Percentiles rank a stretch among this genome's conserved stretches.
Conservation (phyloP, 2,888 invertebrate genomes). For the Brassicogethes aeneus region DNA sequence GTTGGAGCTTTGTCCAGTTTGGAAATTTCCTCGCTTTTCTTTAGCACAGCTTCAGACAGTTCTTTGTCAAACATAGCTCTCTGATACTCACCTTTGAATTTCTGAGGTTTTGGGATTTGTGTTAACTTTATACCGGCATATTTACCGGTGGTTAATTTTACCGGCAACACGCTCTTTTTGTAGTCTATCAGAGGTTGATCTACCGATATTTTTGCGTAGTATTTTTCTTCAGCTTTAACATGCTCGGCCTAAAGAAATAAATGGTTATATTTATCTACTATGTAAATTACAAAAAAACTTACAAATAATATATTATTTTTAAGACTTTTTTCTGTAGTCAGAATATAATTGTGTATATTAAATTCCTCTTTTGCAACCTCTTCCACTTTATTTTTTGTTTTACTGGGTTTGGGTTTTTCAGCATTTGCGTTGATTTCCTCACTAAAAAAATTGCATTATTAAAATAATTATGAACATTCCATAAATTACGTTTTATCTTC, state of each 20-base stretch:
- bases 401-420: neutral
- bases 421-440: too few relatives aligned
- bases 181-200: slow-evolving; percentile 19
- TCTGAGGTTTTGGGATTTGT: neutral
- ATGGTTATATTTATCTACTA: slow-evolving; percentile 4
- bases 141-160: slow-evolving; percentile 52
- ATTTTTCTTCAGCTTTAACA: slow-evolving; percentile 23
- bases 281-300: too few relatives aligned
- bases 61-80: slow-evolving; percentile 57
- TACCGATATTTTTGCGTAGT: slow-evolving; percentile 22
- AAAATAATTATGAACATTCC: too few relatives aligned
- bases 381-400: neutral
- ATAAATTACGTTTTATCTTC: too few relatives aligned
- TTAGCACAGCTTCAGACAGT: slow-evolving; percentile 53
- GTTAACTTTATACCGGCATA: slow-evolving; percentile 48
- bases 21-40: slow-evolving; percentile 39
- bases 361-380: neutral
- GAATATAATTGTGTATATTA: too few relatives aligned
- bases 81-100: slow-evolving; percentile 51
- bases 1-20: slow-evolving; percentile 43
- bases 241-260: slow-evolving; percentile 28
- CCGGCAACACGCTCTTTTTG: slow-evolving; percentile 48
- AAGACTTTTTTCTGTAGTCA: slow-evolving; percentile 10
- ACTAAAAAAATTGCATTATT: too few relatives aligned
- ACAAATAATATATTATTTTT: slow-evolving; percentile 25